phyloP scores from a whole-genome alignment of 2,113 vertebrate genomes.

The Anhinga rufa region DNA sequence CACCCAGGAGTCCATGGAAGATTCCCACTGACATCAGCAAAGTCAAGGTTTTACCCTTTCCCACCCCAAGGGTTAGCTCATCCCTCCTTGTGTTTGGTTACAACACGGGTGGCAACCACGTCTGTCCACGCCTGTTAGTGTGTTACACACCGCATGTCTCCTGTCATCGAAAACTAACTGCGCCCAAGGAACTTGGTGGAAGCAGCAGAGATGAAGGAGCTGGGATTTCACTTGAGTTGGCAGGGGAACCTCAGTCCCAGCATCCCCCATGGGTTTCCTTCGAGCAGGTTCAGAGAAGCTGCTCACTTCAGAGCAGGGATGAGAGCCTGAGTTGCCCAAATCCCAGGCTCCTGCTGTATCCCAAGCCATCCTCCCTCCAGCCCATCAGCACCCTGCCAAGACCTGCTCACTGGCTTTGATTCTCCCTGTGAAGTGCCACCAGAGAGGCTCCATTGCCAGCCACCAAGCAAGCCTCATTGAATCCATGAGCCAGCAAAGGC shows the following conservation, averaged over 20 bases:
- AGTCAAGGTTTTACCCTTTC: neutral
- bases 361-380: neutral
- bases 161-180: neutral
- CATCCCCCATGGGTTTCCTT: fast-evolving
- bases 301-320: fast-evolving
- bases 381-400: neutral
- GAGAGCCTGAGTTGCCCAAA: neutral
- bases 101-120: neutral
- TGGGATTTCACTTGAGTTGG: neutral
- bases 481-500: neutral
- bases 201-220: neutral
- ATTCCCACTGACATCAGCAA: neutral
- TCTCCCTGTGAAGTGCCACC: neutral
- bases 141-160: neutral
- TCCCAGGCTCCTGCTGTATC: neutral
- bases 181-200: neutral
- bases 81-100: fast-evolving
- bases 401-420: neutral
- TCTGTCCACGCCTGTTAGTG: neutral
- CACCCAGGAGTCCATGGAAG: neutral
- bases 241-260: neutral
- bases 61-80: neutral
- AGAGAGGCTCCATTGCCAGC: neutral
- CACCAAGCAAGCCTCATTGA: neutral
- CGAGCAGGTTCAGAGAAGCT: neutral